Evolutionary conservation across 2,888 invertebrate species (phyloP).

Genomic region (Physocephala rufipes): DNA sequence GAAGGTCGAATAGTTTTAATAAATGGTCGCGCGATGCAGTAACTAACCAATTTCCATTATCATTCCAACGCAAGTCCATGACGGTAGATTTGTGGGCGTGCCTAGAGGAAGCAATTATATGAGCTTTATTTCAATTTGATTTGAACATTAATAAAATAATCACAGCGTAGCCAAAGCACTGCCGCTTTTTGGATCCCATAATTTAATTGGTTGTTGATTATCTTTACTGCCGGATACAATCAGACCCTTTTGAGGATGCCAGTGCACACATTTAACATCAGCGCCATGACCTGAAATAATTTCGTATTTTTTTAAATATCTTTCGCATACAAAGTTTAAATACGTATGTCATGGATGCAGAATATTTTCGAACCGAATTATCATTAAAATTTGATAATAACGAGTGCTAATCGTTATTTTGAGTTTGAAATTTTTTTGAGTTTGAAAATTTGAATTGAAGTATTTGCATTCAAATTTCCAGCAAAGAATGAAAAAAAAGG

Average conservation of each 20-base stretch:
- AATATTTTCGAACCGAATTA: no score
- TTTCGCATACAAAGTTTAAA: no score
- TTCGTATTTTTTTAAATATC: no score
- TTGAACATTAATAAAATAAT: constrained; percentile 58
- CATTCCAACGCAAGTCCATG: constrained; percentile 99
- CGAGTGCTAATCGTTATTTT: no score
- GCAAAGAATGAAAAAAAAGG: no score
- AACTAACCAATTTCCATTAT: constrained; percentile 98
- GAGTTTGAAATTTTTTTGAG: no score
- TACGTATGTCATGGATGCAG: no score
- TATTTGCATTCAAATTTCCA: no score
- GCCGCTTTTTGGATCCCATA: constrained; percentile 99
- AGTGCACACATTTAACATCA: constrained; percentile 98
- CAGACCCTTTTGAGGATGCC: constrained; percentile 98
- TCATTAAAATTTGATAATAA: no score
- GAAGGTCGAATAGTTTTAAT: constrained; percentile 95
- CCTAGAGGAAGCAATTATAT: constrained; percentile 62
- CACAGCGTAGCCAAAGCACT: constrained; percentile 93
- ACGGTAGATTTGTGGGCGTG: constrained; percentile 99
- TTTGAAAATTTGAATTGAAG: no score
- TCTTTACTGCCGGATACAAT: constrained; percentile 99
- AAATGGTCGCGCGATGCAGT: constrained; percentile 98
- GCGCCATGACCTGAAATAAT: constrained; percentile 85
- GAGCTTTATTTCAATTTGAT: background rate
- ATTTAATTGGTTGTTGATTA: constrained; percentile 98